These are phyloP conservation scores for Thysanoteuthis rhombus DNA, from an alignment of 2,888 invertebrate species.

Conservation along the genomic window DNA sequence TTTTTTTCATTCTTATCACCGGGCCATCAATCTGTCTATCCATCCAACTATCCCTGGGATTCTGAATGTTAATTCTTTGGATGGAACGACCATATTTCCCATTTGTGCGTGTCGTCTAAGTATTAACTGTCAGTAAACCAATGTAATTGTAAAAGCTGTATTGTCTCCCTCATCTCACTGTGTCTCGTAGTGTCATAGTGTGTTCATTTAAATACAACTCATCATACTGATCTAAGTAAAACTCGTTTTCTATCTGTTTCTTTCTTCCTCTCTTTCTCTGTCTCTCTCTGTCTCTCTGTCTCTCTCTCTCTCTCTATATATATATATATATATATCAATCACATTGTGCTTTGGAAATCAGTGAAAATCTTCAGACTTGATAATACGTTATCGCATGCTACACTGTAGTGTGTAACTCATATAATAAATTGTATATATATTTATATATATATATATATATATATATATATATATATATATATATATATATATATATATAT, in stretches of 20 bases:
- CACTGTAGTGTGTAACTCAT: too few species aligned
- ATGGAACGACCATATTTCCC: too few species aligned
- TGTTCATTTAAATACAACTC: neutral
- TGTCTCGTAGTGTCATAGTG: neutral
- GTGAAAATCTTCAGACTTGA: too few species aligned
- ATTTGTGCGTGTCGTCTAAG: neutral
- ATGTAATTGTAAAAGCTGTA: neutral
- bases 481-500: too few species aligned
- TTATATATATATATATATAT: too few species aligned
- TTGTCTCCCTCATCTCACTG: neutral
- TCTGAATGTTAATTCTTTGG: too few species aligned
- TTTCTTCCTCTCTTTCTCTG: neutral
- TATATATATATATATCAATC: too few species aligned
- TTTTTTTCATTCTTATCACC: neutral
- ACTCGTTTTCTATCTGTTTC: neutral
- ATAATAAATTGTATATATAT: too few species aligned
- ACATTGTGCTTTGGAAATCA: too few species aligned
- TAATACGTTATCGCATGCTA: too few species aligned
- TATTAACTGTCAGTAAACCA: neutral
- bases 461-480: too few species aligned
- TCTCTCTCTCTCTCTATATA: neutral
- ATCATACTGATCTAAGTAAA: neutral
- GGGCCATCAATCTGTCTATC: neutral
- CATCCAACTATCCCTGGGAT: neutral
- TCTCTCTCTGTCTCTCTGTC: neutral